phyloP scores from a whole-genome alignment of 2,113 vertebrate species.

The Loxodonta africana region DNA sequence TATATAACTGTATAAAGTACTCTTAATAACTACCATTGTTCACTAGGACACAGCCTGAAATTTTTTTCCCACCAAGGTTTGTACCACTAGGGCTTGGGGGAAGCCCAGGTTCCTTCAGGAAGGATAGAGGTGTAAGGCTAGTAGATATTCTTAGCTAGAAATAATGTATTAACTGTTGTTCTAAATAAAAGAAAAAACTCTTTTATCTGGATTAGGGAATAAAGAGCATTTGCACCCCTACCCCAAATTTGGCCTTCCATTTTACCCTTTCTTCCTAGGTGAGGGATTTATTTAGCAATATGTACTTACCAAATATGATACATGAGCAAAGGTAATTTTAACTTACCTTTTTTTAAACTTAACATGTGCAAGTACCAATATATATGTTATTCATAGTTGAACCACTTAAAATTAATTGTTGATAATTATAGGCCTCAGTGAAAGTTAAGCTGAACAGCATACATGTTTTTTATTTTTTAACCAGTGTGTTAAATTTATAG shows the following conservation, averaged over 20 bases:
- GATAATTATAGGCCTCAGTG: conserved; percentile 41
- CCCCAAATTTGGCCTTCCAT: background rate
- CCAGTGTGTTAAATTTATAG: conserved; percentile 39
- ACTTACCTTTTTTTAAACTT: conserved; percentile 45
- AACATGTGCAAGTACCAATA: conserved; percentile 45
- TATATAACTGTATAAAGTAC: background rate
- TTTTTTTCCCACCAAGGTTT: background rate
- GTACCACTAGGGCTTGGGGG: background rate
- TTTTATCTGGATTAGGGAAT: conserved; percentile 31
- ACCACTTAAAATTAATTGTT: conserved; percentile 47
- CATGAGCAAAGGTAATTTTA: conserved; percentile 13
- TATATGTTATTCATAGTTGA: conserved; percentile 21
- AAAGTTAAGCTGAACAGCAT: conserved; percentile 12
- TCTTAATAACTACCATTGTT: conserved; percentile 48
- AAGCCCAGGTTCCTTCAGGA: conserved; percentile 11
- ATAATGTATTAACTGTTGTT: background rate
- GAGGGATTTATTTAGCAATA: conserved; percentile 8
- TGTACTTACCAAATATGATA: conserved; percentile 16
- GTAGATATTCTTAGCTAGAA: conserved; percentile 16
- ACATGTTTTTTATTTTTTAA: background rate
- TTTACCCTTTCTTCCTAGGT: background rate
- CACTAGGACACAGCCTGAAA: background rate
- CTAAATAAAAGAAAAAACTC: background rate
- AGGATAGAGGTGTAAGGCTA: background rate
- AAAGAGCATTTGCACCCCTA: background rate